Base-by-base conservation (phyloP, 2,797 vertebrate genomes). In the Arrhamphus sclerolepis region DNA sequence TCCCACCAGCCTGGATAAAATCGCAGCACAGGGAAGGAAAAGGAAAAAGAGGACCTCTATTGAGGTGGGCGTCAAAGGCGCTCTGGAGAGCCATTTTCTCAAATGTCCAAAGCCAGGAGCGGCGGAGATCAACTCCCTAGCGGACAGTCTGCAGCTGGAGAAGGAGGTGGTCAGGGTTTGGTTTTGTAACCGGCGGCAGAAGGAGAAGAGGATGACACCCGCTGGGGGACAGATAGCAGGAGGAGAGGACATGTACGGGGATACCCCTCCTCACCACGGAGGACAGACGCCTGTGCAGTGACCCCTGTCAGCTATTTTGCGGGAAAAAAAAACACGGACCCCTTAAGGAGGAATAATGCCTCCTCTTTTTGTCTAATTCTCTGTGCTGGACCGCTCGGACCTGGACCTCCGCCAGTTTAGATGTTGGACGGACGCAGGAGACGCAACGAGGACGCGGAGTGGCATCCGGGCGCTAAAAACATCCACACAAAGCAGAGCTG, bases 111-210 rank as follows among this genome's bases (percentile, higher is more conserved):
- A 98, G 90, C 97, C 97, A 24, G 95, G 96, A 59, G 97, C 94
- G 80, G 95, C 95, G 84, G 97, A 98, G 91, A 98, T 98, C 92
- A 95, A 91, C 91, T 95, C 95, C 73, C 92, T 98, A 7, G 97
- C 97, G 92, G 96, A 98, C 93, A 96, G 95, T 89, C 94, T 98
- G 89, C 97, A 98, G 94, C 91, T 98, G 90, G 97, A 98, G 92
- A 98, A 98, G 88, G 97, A 98, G 94, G 97, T 98, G 92, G 97
- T 98, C 81, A 90, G 97, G 91, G 97, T 98, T 87, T 98, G 97
- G 97, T 98, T 98, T 92, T 98, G 97, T 92, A 98, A 98, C 93
- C 93, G 97, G 93, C 93, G 97, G 90, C 97, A 98, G 92, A 98
- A 98, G 91, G 97, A 98, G 94, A 98, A 98, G 93, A 93, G 97